These are phyloP conservation scores for Sylvia borin DNA, from an alignment of 2,797 vertebrate genomes.

Conservation along the genomic window DNA sequence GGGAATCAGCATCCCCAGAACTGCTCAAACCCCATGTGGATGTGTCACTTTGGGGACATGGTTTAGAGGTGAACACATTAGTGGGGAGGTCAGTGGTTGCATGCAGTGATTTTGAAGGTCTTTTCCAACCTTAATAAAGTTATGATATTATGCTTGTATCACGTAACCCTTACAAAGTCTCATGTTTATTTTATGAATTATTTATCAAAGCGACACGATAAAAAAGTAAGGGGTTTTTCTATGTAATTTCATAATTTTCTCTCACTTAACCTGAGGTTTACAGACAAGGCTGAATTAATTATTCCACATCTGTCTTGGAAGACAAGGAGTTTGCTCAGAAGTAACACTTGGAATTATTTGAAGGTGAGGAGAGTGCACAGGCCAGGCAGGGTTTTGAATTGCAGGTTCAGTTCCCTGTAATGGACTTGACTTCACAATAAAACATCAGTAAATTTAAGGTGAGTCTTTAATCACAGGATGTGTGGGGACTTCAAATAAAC, in stretches of 20 bases:
- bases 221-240: background rate
- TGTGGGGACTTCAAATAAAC: background rate
- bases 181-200: background rate
- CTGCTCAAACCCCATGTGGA: background rate
- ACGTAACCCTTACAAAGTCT: background rate
- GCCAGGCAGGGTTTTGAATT: background rate
- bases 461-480: background rate
- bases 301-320: background rate
- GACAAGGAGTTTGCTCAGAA: background rate
- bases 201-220: background rate
- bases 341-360: background rate
- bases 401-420: background rate
- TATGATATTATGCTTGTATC: background rate
- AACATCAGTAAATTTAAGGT: background rate
- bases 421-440: background rate
- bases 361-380: background rate
- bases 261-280: background rate
- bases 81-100: background rate
- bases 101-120: background rate
- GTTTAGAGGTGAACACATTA: too few species aligned
- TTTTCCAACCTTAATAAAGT: background rate
- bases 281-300: background rate
- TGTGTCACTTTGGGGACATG: fast-evolving
- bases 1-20: too few species aligned
- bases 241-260: background rate